Percentiles rank a stretch among this genome's conserved stretches.
These are phyloP conservation scores for Parus major DNA, from an alignment of 2,113 vertebrate genomes.

Conservation along the genomic window DNA sequence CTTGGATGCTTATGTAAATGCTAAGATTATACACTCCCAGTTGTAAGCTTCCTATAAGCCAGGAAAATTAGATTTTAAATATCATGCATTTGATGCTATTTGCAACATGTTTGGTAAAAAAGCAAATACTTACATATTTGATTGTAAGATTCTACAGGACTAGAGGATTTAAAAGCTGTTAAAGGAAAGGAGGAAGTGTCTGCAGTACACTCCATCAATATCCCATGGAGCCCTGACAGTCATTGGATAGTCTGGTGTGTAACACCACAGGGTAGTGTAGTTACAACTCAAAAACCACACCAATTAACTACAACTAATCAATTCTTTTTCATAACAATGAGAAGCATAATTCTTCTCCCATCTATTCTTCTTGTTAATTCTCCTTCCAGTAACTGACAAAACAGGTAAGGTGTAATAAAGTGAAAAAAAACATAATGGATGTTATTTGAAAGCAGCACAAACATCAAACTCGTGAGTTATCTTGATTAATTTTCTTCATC, in stretches of 20 bases:
- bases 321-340: background rate
- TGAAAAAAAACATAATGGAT: background rate
- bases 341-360: background rate
- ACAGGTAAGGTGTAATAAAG: background rate
- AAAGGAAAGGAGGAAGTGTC: background rate
- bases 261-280: background rate
- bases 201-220: background rate
- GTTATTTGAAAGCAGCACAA: background rate
- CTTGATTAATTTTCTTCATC: conserved; percentile 31
- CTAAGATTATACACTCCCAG: background rate
- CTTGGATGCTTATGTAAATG: background rate
- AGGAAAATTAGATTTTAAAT: background rate
- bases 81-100: background rate
- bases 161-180: background rate
- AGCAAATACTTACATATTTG: background rate
- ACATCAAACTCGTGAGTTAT: background rate
- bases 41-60: background rate
- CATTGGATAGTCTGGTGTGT: background rate
- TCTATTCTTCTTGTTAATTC: background rate
- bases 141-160: background rate
- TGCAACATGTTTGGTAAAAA: background rate
- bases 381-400: background rate
- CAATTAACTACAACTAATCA: conserved; percentile 44
- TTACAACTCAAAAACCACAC: background rate
- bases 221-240: background rate